Evolutionary conservation across 2,797 vertebrate species (phyloP).

Genomic region (Tapirus indicus): DNA sequence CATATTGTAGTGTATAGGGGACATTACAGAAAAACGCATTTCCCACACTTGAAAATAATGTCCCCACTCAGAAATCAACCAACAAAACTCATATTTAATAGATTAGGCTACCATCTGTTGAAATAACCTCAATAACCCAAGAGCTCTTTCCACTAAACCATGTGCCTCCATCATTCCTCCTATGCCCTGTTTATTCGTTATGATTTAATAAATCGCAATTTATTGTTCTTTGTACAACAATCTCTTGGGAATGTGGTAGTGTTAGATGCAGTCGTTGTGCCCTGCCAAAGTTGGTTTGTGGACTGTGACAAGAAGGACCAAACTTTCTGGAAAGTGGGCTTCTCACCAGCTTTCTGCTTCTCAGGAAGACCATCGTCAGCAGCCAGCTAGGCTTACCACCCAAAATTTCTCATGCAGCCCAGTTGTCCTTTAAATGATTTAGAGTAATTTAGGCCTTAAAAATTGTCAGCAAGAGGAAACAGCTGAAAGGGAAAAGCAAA

Average conservation of each 20-base stretch:
- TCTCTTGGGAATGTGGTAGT: not conserved
- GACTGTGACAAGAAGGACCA: not conserved
- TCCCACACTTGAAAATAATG: not conserved
- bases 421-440: not conserved
- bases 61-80: not conserved
- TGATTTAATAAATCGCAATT: not conserved
- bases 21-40: not conserved
- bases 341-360: not conserved
- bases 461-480: not conserved
- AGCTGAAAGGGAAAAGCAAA: not conserved
- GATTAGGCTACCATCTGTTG: not conserved
- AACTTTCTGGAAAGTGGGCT: not conserved
- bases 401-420: not conserved
- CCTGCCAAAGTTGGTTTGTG: not conserved
- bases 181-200: not conserved
- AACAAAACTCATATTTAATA: not conserved
- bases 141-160: not conserved
- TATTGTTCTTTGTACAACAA: not conserved
- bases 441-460: not conserved
- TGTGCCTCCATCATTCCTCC: not conserved
- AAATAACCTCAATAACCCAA: not conserved
- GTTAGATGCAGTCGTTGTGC: not conserved
- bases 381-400: not conserved
- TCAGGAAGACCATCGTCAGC: not conserved
- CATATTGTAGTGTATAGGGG: too few relatives aligned